Evolutionary conservation across 1,140 invertebrate genomes (phyloP).

Genomic region (Cotesia glomerata): DNA sequence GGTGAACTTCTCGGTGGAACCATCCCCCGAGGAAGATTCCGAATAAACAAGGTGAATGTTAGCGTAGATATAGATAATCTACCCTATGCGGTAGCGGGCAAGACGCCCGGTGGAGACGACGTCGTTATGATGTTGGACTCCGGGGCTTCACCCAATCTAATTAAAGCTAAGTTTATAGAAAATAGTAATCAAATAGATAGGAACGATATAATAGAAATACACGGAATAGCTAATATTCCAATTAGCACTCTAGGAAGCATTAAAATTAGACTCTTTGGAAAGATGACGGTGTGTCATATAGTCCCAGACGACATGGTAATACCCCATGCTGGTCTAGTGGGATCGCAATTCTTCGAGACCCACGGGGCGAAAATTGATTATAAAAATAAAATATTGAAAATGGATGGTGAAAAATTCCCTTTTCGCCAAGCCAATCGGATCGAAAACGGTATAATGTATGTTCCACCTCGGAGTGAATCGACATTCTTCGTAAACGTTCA

Average conservation of each 20-base stretch:
- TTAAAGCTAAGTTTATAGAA: neutral
- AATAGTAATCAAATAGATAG: neutral
- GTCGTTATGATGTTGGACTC: slow-evolving; percentile 16
- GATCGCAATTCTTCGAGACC: slow-evolving; percentile 4
- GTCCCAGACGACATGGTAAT: slow-evolving; percentile 13
- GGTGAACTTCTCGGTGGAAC: neutral
- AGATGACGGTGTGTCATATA: neutral
- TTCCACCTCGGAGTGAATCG: no score
- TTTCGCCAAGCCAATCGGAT: neutral
- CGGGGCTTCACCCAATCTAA: slow-evolving; percentile 5
- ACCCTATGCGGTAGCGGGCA: no score
- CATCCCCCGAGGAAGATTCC: neutral
- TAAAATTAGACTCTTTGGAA: slow-evolving; percentile 3
- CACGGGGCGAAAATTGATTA: slow-evolving; percentile 13
- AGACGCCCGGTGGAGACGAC: neutral
- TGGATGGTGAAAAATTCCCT: neutral
- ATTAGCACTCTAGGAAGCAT: neutral
- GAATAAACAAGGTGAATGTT: neutral
- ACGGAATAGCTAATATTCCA: slow-evolving; percentile 8
- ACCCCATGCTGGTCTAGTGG: slow-evolving; percentile 2
- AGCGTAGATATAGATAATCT: slow-evolving; percentile 2
- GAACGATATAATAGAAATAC: neutral
- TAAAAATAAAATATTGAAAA: neutral
- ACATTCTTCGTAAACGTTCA: no score
- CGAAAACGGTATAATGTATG: neutral